Evolutionary conservation across 1,140 invertebrate species (phyloP), one percentile per base, ranked within the genome.

Genomic region (Caenorhabditis remanei): DNA sequence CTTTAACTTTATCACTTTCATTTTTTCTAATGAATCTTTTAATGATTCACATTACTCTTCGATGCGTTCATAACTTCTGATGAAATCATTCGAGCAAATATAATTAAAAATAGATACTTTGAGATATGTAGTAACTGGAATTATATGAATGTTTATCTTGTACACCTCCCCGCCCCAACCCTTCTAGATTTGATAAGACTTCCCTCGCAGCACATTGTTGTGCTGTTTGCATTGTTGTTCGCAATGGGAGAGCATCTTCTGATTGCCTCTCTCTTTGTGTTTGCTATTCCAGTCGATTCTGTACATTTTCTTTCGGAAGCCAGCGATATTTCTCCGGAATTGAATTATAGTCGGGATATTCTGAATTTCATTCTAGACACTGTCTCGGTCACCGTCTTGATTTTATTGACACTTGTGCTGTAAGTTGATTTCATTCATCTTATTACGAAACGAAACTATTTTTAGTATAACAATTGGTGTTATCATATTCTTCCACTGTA

Each of bases 181-280:
- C 65, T 71, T 71, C 65, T 43, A 71, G 41, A 71, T 71, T 71
- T 71, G 40, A 71, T 71, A 71, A 71, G 41, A 43, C 41, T 43
- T 21, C 4, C n/a, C 9, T 46, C 41, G 5, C 40, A 19, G 21
- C 65, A 71, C 65, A 46, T 71, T 71, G 65, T 71, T 71, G 46
- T 71, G 4, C 41, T 19, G 4, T 43, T 43, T 16, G 40, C 16
- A 5, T 46, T 71, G 65, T 71, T 71, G 41, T 71, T 71, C 65
- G n/a, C 65, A 14, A 63, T 63, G 61, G 61, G 9, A 13, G 21
- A 71, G 65, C 65, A 71, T 71, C 14, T 43, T 71, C 16, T 46
- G 65, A 71, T 71, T 71, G 65, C 46, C 40, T 2, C 16, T 16
- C 41, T 71, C 9, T 24, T 71, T 43, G 21, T 46, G 1, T 24